phyloP scores from a whole-genome alignment of 2,797 vertebrate species.

The Falco columbarius region DNA sequence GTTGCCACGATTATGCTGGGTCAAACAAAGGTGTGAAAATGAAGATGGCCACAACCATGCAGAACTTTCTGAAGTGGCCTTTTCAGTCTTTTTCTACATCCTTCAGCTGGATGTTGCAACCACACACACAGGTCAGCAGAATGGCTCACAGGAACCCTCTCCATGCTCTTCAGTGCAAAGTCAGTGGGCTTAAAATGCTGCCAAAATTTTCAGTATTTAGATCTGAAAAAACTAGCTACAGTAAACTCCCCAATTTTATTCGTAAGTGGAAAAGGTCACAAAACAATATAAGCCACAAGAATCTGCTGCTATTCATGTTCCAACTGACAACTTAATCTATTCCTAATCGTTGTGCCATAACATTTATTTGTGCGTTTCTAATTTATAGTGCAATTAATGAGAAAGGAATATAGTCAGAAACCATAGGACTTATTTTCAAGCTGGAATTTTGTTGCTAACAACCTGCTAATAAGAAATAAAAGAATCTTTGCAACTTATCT shows the following conservation, averaged over 20 bases:
- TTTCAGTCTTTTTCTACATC: background rate
- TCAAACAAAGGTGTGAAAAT: background rate
- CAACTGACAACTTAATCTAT: constrained; percentile 14
- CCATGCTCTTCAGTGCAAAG: background rate
- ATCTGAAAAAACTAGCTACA: background rate
- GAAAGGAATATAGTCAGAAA: constrained; percentile 8
- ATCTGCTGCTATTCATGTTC: constrained; percentile 24
- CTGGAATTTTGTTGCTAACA: constrained; percentile 20
- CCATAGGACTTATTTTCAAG: constrained; percentile 27
- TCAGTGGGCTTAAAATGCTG: background rate
- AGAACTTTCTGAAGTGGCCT: background rate
- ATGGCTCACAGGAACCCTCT: background rate
- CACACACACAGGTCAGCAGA: fast-evolving
- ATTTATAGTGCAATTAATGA: constrained; percentile 23
- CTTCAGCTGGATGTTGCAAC: background rate
- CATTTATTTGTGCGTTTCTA: constrained; percentile 44
- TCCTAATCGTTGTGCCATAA: constrained; percentile 6
- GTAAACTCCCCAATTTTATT: background rate
- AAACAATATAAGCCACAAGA: background rate
- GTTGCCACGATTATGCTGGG: background rate
- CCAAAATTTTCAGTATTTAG: background rate
- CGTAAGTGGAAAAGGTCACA: background rate
- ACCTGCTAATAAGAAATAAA: background rate
- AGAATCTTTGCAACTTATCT: background rate
- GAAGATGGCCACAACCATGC: background rate